Base-by-base conservation (phyloP, 2,888 invertebrate genomes). In the Psylliodes chrysocephalus region DNA sequence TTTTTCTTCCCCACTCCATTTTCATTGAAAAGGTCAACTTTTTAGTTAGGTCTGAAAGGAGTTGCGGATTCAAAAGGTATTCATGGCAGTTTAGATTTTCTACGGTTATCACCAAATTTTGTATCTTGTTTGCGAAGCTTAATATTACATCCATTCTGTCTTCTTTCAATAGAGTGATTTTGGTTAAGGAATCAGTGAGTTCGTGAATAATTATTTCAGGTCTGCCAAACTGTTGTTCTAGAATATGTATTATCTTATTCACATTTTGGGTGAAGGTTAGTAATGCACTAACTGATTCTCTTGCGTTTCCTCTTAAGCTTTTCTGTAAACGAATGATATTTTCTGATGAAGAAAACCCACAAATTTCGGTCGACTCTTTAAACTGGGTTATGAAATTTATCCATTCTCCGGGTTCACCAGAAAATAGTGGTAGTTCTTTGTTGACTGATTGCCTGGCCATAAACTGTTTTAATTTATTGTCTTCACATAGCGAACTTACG, bases 151-250 rank as follows among this genome's bases (percentile, higher is more conserved):
- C 38, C 18, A 51, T 10, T 18, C 18, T 57, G n/a, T 35, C 59
- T 17, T 51, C 40, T 30, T 15, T 51, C 19, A 28, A n/a, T 10
- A 17, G 10, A 14, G 17, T n/a, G 12, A 59, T 51, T 42, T 28
- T 14, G 7, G 14, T 22, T 7, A 38, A n/a, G 7, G 17, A 28
- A 19, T 19, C 33, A 19, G 51, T 51, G 3, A 40, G 19, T 25
- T 51, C 30, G 19, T 47, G 44, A n/a, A 59, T 51, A n/a, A 59
- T 59, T 10, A 51, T 22, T 38, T 51, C 40, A n/a, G 40, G 49
- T 28, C 42, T 40, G 6, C 51, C 59, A 38, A 59, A 59, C n/a
- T 33, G 15, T 28, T 30, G 22, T 42, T 25, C 18, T 10, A 51
- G 5, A 14, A 17, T 33, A 8, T 19, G 30, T 1, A 47, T 35